Evolutionary conservation across 2,888 invertebrate species (phyloP).

Genomic region (Eupsilia transversa): DNA sequence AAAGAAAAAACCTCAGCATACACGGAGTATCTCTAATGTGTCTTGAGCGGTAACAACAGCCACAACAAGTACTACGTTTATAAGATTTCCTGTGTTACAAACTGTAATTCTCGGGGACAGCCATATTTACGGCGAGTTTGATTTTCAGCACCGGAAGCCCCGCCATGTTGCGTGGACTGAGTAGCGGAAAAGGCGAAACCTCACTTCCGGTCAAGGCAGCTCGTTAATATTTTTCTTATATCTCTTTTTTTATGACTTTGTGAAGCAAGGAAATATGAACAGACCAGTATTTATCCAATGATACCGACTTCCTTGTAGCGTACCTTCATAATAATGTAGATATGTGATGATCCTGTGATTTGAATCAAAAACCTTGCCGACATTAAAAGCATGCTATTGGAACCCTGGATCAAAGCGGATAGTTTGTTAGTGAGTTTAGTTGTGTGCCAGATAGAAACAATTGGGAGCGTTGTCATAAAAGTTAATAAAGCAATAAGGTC

Average conservation of each 20-base stretch:
- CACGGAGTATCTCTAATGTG: not conserved
- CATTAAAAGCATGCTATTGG: slow-evolving; percentile 26
- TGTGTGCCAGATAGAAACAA: slow-evolving; percentile 53
- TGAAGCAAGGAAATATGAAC: slow-evolving; percentile 33
- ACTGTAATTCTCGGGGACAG: slow-evolving; percentile 61
- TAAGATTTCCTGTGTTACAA: slow-evolving; percentile 66
- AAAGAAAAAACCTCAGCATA: not conserved
- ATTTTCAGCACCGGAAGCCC: slow-evolving; percentile 76
- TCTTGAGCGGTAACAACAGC: slow-evolving; percentile 31
- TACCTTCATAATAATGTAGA: slow-evolving; percentile 12
- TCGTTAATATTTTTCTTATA: slow-evolving; percentile 70
- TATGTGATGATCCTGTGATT: slow-evolving; percentile 13
- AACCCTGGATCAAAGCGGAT: slow-evolving; percentile 22
- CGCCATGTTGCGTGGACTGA: slow-evolving; percentile 77
- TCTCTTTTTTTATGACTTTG: slow-evolving; percentile 54
- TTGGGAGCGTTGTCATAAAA: slow-evolving; percentile 52
- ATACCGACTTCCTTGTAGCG: slow-evolving; percentile 24
- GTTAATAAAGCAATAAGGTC: slow-evolving; percentile 64
- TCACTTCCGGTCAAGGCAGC: slow-evolving; percentile 73
- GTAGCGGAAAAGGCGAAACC: slow-evolving; percentile 78
- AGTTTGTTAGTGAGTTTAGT: slow-evolving; percentile 51
- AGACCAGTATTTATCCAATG: slow-evolving; percentile 7
- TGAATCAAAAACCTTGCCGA: not conserved
- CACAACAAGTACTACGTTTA: slow-evolving; percentile 38
- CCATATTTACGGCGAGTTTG: slow-evolving; percentile 66